Evolutionary conservation across 2,797 vertebrate genomes (phyloP), one percentile per base, ranked within the genome.

Genomic region (Intellagama lesueurii): DNA sequence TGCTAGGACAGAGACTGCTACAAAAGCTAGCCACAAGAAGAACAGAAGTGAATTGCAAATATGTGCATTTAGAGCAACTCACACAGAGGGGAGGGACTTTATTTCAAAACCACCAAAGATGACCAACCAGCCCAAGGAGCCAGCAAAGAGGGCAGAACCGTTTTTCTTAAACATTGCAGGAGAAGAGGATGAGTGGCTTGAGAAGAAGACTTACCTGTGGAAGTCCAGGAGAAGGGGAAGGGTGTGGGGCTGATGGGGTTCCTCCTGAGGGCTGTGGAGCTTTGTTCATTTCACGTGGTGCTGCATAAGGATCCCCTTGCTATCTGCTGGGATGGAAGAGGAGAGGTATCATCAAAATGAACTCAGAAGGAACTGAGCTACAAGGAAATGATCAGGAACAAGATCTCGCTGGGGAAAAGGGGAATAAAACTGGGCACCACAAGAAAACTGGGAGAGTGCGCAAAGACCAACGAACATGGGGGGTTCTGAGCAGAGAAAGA

Each of bases 201-300:
- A 5, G 30, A 52, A 3, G 40, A 79, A 35, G 28, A 40, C 92
- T 98, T 98, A 99, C 99, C 98, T 99, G 99, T 95, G 98, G 97
- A 92, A 99, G 97, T 97, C 98, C 98, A 1, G 98, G 98, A 97
- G 98, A 99, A 93, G 98, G 98, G 97, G 98, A 98, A 87, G 97
- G 99, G 97, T 98, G 98, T 95, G 99, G 98, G 98, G 98, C 98
- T 89, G 98, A 97, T 89, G 98, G 96, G 97, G 97, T 97, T 98
- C 98, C 98, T 96, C 98, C 98, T 98, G 98, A 98, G 98, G 98
- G 97, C 97, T 99, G 98, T 97, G 98, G 98, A 97, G 98, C 98
- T 98, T 99, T 99, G 98, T 99, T 99, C 99, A 99, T 99, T 98
- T 99, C 98, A 99, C 98, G 98, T 98, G 97, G 98, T 98, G 98